Percentiles rank a stretch among this genome's conserved stretches.
phyloP scores from a whole-genome alignment of 2,113 vertebrate species.

The Chinchilla lanigera region DNA sequence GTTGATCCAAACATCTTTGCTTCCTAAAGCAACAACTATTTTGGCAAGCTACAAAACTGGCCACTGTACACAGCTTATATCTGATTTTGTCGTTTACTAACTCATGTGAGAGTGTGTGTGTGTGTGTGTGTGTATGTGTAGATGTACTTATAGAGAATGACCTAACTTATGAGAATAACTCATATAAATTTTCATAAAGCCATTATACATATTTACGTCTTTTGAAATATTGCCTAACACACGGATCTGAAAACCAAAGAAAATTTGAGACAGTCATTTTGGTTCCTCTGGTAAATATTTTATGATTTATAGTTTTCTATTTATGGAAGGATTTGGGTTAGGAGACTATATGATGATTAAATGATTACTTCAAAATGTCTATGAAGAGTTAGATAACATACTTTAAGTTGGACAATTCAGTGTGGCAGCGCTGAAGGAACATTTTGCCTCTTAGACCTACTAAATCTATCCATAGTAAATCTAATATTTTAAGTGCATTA shows the following conservation, averaged over 20 bases:
- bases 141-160: background rate
- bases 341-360: background rate
- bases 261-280: slow-evolving; percentile 51
- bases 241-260: slow-evolving; percentile 48
- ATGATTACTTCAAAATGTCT: slow-evolving; percentile 37
- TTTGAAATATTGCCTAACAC: slow-evolving; percentile 56
- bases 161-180: background rate
- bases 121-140: background rate
- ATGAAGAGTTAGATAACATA: slow-evolving; percentile 39
- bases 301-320: slow-evolving; percentile 62
- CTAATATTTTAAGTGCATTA: slow-evolving; percentile 35
- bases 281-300: slow-evolving; percentile 63
- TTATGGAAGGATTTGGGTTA: slow-evolving; percentile 63
- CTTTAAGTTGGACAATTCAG: slow-evolving; percentile 17
- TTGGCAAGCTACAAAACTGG: background rate
- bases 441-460: slow-evolving; percentile 34
- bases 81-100: slow-evolving; percentile 27
- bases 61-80: background rate
- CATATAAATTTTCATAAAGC: background rate
- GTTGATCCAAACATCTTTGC: slow-evolving; percentile 30
- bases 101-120: background rate
- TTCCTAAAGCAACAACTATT: slow-evolving; percentile 30
- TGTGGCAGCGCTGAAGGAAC: background rate
- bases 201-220: background rate
- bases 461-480: slow-evolving; percentile 55